These are phyloP conservation scores for Papilio protenor DNA, from an alignment of 2,888 invertebrate genomes.

Conservation along the genomic window DNA sequence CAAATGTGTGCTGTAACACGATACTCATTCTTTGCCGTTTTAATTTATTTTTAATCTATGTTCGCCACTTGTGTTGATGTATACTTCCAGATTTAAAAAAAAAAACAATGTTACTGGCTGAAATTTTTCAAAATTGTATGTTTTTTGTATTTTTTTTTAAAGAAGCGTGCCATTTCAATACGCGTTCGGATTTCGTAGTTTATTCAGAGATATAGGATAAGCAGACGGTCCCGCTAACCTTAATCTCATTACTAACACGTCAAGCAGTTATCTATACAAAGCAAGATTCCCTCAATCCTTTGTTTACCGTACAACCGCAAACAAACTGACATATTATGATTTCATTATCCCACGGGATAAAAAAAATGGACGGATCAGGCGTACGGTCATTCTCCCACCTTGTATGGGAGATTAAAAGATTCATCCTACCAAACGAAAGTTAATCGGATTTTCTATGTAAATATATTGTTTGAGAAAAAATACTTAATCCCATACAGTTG, in stretches of 20 bases:
- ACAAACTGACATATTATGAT: constrained; percentile 58
- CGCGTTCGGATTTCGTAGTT: constrained; percentile 30
- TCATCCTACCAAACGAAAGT: constrained; percentile 63
- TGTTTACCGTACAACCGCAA: constrained; percentile 60
- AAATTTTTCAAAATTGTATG: neutral
- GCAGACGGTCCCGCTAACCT: constrained; percentile 43
- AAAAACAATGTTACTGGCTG: neutral
- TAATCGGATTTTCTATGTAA: constrained; percentile 77
- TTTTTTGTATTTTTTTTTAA: neutral
- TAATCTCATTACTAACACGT: constrained; percentile 63
- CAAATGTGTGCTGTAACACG: constrained; percentile 18
- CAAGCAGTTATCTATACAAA: constrained; percentile 54
- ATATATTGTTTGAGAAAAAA: constrained; percentile 64
- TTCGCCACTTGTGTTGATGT: constrained; percentile 20
- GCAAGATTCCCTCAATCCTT: constrained; percentile 52
- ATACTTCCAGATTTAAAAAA: neutral
- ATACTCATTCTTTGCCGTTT: constrained; percentile 24
- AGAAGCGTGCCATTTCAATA: constrained; percentile 38
- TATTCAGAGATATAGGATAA: constrained; percentile 31
- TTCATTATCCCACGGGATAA: constrained; percentile 59
- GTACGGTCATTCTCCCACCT: constrained; percentile 61
- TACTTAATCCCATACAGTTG: constrained; percentile 68
- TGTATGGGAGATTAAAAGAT: constrained; percentile 60
- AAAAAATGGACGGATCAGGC: constrained; percentile 60
- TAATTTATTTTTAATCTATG: constrained; percentile 39